phyloP scores from a whole-genome alignment of 2,113 vertebrate genomes.

The Poeciliopsis prolifica region DNA sequence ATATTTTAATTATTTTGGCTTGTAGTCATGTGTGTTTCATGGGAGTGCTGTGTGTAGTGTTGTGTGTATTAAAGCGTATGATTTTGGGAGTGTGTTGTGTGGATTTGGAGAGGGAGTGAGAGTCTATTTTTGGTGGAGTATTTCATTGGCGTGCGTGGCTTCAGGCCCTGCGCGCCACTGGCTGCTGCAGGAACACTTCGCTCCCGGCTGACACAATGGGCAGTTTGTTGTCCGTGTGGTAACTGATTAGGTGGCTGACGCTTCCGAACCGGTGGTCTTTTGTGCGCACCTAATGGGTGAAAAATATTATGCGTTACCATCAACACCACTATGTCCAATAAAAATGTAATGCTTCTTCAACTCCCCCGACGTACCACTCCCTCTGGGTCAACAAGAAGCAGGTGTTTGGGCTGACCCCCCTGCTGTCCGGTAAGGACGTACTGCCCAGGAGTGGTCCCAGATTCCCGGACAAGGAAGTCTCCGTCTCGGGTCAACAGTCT shows the following conservation, averaged over 20 bases:
- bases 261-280: slow-evolving; percentile 98
- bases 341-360: neutral
- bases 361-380: slow-evolving; percentile 87
- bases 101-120: slow-evolving; percentile 16
- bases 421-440: slow-evolving; percentile 96
- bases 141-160: slow-evolving; percentile 27
- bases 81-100: slow-evolving; percentile 14
- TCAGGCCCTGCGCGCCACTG: slow-evolving; percentile 90
- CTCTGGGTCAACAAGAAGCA: slow-evolving; percentile 95
- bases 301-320: neutral
- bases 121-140: slow-evolving; percentile 50
- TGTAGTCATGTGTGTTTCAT: slow-evolving; percentile 9
- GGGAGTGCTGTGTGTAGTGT: slow-evolving; percentile 43
- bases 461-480: slow-evolving; percentile 96
- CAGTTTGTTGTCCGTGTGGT: slow-evolving; percentile 98
- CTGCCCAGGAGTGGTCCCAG: slow-evolving; percentile 92
- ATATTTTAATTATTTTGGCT: slow-evolving; percentile 46
- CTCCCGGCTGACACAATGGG: slow-evolving; percentile 97
- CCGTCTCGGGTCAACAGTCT: slow-evolving; percentile 89
- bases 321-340: neutral
- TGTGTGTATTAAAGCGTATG: slow-evolving; percentile 12
- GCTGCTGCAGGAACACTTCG: slow-evolving; percentile 96
- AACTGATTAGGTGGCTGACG: slow-evolving; percentile 97
- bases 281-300: slow-evolving; percentile 86
- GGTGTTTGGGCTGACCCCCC: slow-evolving; percentile 92